Conservation (phyloP, 1,140 invertebrate genomes). For the Lepidostoma basale region DNA sequence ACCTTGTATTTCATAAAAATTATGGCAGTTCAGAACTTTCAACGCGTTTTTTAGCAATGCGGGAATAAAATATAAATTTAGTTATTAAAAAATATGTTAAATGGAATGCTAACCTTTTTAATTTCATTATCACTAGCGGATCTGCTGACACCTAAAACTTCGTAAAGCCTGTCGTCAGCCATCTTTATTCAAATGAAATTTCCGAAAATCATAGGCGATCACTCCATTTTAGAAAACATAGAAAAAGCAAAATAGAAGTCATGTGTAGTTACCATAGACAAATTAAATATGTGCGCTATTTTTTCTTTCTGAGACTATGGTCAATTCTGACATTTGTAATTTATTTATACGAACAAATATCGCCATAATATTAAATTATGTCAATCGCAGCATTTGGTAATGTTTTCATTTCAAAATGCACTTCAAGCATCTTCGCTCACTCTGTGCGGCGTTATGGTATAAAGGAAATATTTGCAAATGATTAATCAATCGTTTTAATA, state of each 20-base stretch:
- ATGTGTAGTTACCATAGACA: no score
- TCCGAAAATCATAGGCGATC: no score
- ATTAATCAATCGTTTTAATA: not conserved
- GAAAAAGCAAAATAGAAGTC: no score
- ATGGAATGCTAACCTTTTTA: conserved; percentile 74
- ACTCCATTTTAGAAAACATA: no score
- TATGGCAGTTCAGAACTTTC: conserved; percentile 13
- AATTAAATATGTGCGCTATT: no score
- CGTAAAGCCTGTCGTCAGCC: conserved; percentile 83
- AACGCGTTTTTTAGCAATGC: not conserved
- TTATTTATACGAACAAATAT: not conserved
- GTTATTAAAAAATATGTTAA: not conserved
- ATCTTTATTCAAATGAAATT: conserved; percentile 45
- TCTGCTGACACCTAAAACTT: conserved; percentile 78
- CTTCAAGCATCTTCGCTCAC: not conserved
- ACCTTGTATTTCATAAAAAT: not conserved
- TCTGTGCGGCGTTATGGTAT: not conserved
- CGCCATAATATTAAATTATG: not conserved
- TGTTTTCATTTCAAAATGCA: not conserved
- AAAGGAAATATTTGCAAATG: not conserved
- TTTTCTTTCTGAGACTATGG: no score
- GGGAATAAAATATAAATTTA: not conserved
- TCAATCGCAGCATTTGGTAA: not conserved
- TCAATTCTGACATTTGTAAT: no score
- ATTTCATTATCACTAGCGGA: conserved; percentile 81